phyloP scores from a whole-genome alignment of 23 tunicate genomes.

The Aplidium turbinatum region DNA sequence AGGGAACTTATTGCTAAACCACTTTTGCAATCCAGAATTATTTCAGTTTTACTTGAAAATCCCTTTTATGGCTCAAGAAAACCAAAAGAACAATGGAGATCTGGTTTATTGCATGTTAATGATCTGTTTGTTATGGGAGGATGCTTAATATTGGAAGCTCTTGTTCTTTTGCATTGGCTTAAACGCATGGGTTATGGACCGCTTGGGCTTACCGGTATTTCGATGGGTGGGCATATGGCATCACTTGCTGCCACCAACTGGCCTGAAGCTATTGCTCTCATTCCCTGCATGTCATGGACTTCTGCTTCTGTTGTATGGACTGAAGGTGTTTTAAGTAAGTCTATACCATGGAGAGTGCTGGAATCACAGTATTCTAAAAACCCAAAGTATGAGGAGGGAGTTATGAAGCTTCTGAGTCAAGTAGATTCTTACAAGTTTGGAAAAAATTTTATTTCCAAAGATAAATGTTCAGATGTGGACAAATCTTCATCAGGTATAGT shows the following conservation, averaged over 20 bases:
- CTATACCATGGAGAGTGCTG: slow-evolving; percentile 80
- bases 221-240: slow-evolving; percentile 99
- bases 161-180: slow-evolving; percentile 84
- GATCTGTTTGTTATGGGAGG: slow-evolving; percentile 88
- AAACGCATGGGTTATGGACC: slow-evolving; percentile 74
- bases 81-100: slow-evolving; percentile 74
- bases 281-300: slow-evolving; percentile 97
- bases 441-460: slow-evolving; percentile 23
- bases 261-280: slow-evolving; percentile 76
- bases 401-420: slow-evolving; percentile 34
- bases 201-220: slow-evolving; percentile 90
- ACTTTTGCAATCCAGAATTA: slow-evolving; percentile 54
- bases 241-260: slow-evolving; percentile 89
- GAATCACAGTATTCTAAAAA: slow-evolving; percentile 56
- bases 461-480: neutral
- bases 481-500: slow-evolving; percentile 3
- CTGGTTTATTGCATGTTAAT: slow-evolving; percentile 76
- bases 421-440: slow-evolving; percentile 60
- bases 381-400: slow-evolving; percentile 54
- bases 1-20: slow-evolving; percentile 95
- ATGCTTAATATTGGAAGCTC: slow-evolving; percentile 77
- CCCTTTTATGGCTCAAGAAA: slow-evolving; percentile 89
- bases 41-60: slow-evolving; percentile 81
- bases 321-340: slow-evolving; percentile 80
- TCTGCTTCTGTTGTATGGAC: slow-evolving; percentile 95